Conservation (phyloP, 2,113 vertebrate species). For the Grammomys surdaster region DNA sequence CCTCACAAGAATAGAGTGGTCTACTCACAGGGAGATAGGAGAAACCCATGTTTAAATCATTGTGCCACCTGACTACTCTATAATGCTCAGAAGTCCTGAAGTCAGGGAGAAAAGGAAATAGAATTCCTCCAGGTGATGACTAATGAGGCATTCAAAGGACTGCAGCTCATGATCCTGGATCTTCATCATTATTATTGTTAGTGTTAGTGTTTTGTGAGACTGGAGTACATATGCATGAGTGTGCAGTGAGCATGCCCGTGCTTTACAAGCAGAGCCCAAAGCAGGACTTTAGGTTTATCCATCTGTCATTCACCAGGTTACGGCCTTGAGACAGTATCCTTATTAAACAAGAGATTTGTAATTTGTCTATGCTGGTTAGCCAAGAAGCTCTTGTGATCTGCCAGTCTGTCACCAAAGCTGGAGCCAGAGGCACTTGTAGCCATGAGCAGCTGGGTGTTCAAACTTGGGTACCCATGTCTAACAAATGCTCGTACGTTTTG, state of each 20-base stretch:
- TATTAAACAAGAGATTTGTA: not conserved
- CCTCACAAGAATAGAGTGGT: not conserved
- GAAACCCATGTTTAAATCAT: rapidly evolving
- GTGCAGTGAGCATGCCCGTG: not conserved
- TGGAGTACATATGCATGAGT: not conserved
- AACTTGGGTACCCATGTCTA: not conserved
- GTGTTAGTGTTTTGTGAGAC: too few species aligned
- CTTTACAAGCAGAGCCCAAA: not conserved
- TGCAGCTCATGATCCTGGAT: rapidly evolving
- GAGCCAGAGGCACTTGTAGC: not conserved
- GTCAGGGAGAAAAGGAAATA: not conserved
- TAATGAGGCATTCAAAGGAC: rapidly evolving
- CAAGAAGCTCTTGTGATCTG: not conserved
- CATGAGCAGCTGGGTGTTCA: not conserved
- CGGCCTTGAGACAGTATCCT: not conserved
- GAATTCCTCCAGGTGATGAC: not conserved
- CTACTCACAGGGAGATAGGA: not conserved
- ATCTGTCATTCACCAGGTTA: not conserved
- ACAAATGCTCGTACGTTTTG: too few species aligned
- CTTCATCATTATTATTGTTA: not conserved
- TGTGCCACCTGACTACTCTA: not conserved
- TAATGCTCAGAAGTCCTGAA: not conserved
- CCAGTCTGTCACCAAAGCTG: not conserved
- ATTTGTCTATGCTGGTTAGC: not conserved
- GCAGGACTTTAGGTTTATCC: not conserved